phyloP scores from a whole-genome alignment of 2,113 vertebrate species.

The Bungarus multicinctus region DNA sequence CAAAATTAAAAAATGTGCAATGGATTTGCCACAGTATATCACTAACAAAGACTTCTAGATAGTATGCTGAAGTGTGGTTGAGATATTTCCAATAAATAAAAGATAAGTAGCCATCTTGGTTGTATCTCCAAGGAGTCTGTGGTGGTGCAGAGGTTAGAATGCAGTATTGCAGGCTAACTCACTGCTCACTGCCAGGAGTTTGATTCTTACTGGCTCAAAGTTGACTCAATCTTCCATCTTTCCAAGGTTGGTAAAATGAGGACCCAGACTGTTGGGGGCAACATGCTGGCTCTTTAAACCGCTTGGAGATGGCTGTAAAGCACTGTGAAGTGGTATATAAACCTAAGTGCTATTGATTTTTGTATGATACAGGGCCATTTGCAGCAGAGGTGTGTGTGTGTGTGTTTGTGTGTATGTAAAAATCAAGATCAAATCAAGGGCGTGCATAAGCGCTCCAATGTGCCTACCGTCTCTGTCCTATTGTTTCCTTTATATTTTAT shows the following conservation, averaged over 20 bases:
- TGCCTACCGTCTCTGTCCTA: too few relatives aligned
- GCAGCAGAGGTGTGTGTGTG: too few relatives aligned
- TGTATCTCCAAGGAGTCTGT: background rate
- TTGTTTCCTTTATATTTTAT: too few relatives aligned
- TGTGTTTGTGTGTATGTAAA: background rate
- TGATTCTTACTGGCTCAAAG: background rate
- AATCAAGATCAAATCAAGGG: too few relatives aligned
- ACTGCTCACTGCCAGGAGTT: background rate
- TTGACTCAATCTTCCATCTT: background rate
- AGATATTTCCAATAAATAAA: background rate
- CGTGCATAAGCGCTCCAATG: too few relatives aligned
- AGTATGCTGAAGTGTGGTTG: background rate
- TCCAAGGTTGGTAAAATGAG: background rate
- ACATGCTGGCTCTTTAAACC: background rate
- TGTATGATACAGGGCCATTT: background rate
- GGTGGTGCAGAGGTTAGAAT: background rate
- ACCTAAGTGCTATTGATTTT: background rate
- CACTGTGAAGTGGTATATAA: background rate
- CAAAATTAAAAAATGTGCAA: background rate
- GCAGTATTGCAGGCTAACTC: background rate
- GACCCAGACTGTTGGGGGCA: background rate
- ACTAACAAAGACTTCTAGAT: background rate
- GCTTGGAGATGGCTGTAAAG: background rate
- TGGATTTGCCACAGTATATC: background rate
- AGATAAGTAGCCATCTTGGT: background rate